Evolutionary conservation across 2,888 invertebrate genomes (phyloP).

Genomic region (Lasioglossum vierecki): DNA sequence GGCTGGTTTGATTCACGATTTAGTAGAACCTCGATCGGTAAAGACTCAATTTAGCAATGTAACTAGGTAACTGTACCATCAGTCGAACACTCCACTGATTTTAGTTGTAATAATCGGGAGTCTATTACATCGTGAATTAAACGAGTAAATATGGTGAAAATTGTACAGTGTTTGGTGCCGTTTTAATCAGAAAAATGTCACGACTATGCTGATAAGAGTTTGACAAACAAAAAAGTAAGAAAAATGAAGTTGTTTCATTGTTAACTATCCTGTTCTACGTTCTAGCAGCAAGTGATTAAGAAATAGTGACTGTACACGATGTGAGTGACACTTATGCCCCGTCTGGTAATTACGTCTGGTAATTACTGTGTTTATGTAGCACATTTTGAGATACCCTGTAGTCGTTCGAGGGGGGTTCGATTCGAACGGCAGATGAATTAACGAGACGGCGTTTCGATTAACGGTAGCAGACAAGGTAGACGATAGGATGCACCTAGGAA

Average conservation of each 20-base stretch:
- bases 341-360: neutral
- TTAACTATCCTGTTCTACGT: neutral
- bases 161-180: neutral
- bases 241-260: neutral
- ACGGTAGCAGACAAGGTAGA: constrained; percentile 25
- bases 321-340: no score
- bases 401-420: neutral
- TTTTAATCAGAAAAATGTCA: neutral
- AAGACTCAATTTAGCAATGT: neutral
- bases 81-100: no score
- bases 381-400: neutral
- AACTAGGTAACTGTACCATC: no score
- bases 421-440: constrained; percentile 25
- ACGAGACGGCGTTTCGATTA: constrained; percentile 43
- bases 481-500: constrained; percentile 8
- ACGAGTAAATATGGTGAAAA: neutral
- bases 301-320: neutral
- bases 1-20: neutral
- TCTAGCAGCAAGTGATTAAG: neutral
- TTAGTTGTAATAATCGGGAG: no score
- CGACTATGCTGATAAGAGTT: neutral
- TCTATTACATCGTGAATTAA: neutral
- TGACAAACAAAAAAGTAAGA: neutral
- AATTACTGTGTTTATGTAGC: neutral
- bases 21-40: neutral